Percentiles rank a stretch among this genome's conserved stretches.
phyloP scores from a whole-genome alignment of 2,888 invertebrate species.

The Ischnus inquisitorius region DNA sequence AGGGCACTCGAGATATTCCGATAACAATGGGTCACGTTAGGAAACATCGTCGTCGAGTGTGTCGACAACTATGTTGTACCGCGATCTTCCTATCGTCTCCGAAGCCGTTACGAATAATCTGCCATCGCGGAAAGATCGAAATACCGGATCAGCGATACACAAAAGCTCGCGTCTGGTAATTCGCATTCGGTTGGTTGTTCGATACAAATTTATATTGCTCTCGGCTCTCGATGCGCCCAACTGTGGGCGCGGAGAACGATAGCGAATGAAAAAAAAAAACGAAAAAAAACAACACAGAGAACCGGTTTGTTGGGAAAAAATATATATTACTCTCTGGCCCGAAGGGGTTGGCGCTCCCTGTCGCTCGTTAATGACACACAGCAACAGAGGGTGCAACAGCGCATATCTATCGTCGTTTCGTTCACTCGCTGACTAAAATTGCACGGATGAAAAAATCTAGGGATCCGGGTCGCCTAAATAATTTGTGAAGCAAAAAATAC shows the following conservation, averaged over 20 bases:
- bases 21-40: slow-evolving; percentile 66
- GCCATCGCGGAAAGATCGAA: slow-evolving; percentile 22
- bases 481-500: slow-evolving; percentile 17
- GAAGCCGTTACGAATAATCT: slow-evolving; percentile 18
- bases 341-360: slow-evolving; percentile 61
- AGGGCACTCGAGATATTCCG: slow-evolving; percentile 63
- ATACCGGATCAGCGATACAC: background rate
- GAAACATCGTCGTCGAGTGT: slow-evolving; percentile 34
- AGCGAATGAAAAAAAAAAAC: slow-evolving; percentile 32
- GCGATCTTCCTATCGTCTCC: background rate
- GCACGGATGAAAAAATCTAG: slow-evolving; percentile 49
- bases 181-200: slow-evolving; percentile 12
- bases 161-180: slow-evolving; percentile 8
- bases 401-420: slow-evolving; percentile 39
- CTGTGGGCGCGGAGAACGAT: slow-evolving; percentile 27
- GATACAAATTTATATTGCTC: slow-evolving; percentile 61
- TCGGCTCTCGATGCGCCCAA: slow-evolving; percentile 21
- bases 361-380: slow-evolving; percentile 68
- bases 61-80: background rate
- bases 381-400: slow-evolving; percentile 45
- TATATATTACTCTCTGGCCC: slow-evolving; percentile 52
- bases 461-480: slow-evolving; percentile 51
- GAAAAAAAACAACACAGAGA: background rate
- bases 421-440: slow-evolving; percentile 42
- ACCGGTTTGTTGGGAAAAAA: slow-evolving; percentile 22